phyloP scores from a whole-genome alignment of 2,113 vertebrate species.

The Corydoras maculifer region DNA sequence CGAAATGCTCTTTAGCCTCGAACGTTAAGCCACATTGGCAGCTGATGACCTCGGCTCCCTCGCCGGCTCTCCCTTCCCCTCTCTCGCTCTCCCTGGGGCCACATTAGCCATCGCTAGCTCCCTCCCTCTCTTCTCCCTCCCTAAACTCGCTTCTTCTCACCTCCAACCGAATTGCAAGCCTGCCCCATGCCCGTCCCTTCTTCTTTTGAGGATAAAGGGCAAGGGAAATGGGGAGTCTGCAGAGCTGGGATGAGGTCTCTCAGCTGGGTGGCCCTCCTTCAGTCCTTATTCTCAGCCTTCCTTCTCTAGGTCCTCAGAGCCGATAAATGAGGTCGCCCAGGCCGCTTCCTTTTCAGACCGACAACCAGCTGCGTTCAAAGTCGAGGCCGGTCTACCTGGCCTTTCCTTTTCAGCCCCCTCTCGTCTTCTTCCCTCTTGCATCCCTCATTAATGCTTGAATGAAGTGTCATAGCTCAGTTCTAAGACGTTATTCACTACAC shows the following conservation, averaged over 20 bases:
- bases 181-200: slow-evolving; percentile 32
- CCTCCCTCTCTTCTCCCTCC: slow-evolving; percentile 14
- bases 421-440: slow-evolving; percentile 41
- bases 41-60: slow-evolving; percentile 67
- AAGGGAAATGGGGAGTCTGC: slow-evolving; percentile 42
- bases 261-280: slow-evolving; percentile 50
- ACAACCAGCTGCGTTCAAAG: slow-evolving; percentile 69
- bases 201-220: slow-evolving; percentile 45
- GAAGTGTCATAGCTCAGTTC: slow-evolving; percentile 43
- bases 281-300: slow-evolving; percentile 28
- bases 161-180: slow-evolving; percentile 38
- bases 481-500: slow-evolving; percentile 31
- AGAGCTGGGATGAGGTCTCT: slow-evolving; percentile 46
- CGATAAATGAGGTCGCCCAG: slow-evolving; percentile 70
- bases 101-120: slow-evolving; percentile 22
- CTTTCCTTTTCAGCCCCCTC: slow-evolving; percentile 51
- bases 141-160: slow-evolving; percentile 37
- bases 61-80: slow-evolving; percentile 25
- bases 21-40: slow-evolving; percentile 75
- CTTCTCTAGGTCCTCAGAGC: slow-evolving; percentile 37
- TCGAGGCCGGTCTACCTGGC: slow-evolving; percentile 54
- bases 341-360: slow-evolving; percentile 49
- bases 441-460: slow-evolving; percentile 46
- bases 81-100: slow-evolving; percentile 18
- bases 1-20: slow-evolving; percentile 72